Evolutionary conservation across 2,888 invertebrate genomes (phyloP).

Genomic region (Chymomyza amoena): DNA sequence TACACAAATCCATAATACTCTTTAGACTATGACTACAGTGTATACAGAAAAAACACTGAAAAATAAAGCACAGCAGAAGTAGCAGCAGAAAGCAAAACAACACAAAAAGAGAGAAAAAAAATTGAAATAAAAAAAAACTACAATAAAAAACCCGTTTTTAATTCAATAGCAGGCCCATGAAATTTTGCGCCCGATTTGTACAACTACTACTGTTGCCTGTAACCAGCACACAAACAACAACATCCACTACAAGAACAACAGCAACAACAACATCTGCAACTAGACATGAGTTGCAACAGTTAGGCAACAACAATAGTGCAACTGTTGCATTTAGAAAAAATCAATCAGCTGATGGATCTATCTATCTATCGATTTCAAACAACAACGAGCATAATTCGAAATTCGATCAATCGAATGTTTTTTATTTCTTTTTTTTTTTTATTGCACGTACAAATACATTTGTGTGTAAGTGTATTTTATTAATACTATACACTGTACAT

Average conservation of each 20-base stretch:
- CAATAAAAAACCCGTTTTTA: conserved; percentile 66
- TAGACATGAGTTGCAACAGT: not conserved
- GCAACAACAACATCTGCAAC: not conserved
- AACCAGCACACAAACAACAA: conserved; percentile 33
- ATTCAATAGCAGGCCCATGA: conserved; percentile 76
- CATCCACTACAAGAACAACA: conserved; percentile 10
- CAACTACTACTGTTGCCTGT: conserved; percentile 68
- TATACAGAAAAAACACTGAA: not conserved
- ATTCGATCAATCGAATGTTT: conserved; percentile 30
- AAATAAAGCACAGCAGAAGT: conserved; percentile 25
- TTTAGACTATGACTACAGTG: too few relatives aligned
- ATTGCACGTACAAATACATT: conserved; percentile 13
- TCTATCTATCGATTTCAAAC: conserved; percentile 9
- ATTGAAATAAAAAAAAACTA: conserved; percentile 19
- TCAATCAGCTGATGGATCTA: conserved; percentile 11
- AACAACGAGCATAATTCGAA: not conserved
- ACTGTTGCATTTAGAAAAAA: not conserved
- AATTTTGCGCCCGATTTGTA: conserved; percentile 75
- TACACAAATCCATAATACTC: not conserved
- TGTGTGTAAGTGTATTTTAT: not conserved
- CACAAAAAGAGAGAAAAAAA: conserved; percentile 17
- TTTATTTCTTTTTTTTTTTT: conserved; percentile 33
- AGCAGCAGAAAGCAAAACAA: conserved; percentile 24
- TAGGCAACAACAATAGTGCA: not conserved
- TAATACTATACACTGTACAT: not conserved